Percentiles rank a stretch among this genome's conserved stretches.
These are phyloP conservation scores for Climacteris rufus DNA, from an alignment of 2,113 vertebrate genomes.

Conservation along the genomic window DNA sequence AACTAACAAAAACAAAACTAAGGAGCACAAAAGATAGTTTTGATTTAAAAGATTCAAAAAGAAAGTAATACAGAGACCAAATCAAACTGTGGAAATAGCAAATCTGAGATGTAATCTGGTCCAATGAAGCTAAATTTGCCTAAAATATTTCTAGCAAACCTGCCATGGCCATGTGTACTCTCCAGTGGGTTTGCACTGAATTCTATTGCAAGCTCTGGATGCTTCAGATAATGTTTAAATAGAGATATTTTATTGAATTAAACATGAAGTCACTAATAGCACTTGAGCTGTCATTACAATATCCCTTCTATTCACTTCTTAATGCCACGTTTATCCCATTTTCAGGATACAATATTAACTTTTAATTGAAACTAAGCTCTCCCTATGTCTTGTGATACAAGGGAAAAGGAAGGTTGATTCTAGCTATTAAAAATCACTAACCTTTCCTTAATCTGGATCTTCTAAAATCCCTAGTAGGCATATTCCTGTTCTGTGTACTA, in stretches of 20 bases:
- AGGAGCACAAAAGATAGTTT: not conserved
- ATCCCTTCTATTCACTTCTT: not conserved
- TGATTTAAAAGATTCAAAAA: not conserved
- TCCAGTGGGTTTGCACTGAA: not conserved
- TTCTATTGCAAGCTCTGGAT: not conserved
- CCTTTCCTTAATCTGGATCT: not conserved
- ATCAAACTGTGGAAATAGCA: not conserved
- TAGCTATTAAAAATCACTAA: not conserved
- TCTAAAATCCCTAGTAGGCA: not conserved
- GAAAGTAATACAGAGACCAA: not conserved
- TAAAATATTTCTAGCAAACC: not conserved
- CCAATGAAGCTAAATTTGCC: not conserved
- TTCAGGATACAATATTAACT: not conserved
- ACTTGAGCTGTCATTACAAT: conserved; percentile 4
- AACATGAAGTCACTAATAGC: not conserved
- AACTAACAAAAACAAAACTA: not conserved
- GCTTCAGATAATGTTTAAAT: not conserved
- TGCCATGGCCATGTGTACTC: not conserved
- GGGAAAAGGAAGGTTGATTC: not conserved
- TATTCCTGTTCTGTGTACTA: not conserved
- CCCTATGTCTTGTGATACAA: not conserved
- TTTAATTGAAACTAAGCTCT: not conserved
- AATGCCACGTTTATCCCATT: not conserved
- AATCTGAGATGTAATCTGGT: not conserved
- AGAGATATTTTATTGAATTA: not conserved